A percentile compares a stretch with the other conserved stretches of the same genome.
These are phyloP conservation scores for Laticauda laticaudata DNA, from an alignment of 2,113 vertebrate genomes.

Conservation along the genomic window DNA sequence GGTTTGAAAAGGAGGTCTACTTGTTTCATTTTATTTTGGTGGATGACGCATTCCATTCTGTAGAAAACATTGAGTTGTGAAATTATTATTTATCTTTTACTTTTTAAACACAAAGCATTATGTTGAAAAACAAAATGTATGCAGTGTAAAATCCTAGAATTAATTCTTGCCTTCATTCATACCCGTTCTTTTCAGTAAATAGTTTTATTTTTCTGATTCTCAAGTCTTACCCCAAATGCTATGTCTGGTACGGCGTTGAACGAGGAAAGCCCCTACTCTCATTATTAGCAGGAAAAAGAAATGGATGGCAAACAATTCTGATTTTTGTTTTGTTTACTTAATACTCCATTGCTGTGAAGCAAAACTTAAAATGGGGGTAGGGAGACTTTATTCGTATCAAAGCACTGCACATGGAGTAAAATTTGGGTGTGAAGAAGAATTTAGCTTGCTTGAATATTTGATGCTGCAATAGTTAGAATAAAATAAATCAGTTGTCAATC, in stretches of 20 bases:
- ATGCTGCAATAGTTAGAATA: not conserved
- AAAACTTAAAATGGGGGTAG: not conserved
- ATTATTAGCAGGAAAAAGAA: not conserved
- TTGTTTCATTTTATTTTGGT: not conserved
- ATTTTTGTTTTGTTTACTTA: not conserved
- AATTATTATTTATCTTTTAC: not conserved
- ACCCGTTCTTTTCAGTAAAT: not conserved
- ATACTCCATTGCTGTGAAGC: not conserved
- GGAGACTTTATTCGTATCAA: not conserved
- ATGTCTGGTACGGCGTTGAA: not conserved
- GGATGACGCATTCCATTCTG: not conserved
- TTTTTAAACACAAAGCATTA: slow-evolving; percentile 21
- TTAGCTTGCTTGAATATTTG: not conserved
- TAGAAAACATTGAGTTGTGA: not conserved
- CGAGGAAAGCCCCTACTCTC: not conserved
- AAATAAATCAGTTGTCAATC: not conserved
- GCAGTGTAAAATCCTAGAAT: not conserved
- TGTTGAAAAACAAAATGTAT: not conserved
- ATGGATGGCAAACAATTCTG: not conserved
- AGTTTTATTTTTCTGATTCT: not conserved
- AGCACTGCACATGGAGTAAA: slow-evolving; percentile 4
- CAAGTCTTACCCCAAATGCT: not conserved
- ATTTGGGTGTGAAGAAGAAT: not conserved
- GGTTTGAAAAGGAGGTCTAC: not conserved
- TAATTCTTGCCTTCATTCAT: not conserved